Evolutionary conservation across 2,113 vertebrate genomes (phyloP).

Genomic region (Alectura lathami): DNA sequence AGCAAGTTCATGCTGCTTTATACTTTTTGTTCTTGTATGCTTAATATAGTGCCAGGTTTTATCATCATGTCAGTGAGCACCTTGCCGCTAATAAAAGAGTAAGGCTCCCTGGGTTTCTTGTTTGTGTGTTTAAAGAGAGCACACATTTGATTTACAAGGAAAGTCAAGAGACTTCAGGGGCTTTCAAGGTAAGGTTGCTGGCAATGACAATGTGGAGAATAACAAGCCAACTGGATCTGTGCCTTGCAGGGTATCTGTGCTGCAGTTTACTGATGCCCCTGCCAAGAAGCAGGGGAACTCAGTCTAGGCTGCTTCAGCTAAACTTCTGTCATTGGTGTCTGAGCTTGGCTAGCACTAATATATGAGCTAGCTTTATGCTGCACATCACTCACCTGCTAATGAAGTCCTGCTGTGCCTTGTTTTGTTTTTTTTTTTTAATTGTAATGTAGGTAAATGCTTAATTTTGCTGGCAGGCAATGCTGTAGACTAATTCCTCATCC

Average conservation of each 20-base stretch:
- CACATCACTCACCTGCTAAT: neutral
- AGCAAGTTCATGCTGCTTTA: neutral
- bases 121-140: neutral
- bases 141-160: neutral
- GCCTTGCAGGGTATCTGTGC: neutral
- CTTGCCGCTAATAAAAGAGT: neutral
- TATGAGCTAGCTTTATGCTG: neutral
- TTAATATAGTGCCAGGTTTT: neutral
- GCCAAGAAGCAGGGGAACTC: neutral
- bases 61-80: neutral
- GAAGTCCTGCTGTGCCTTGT: neutral
- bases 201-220: neutral
- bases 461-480: neutral
- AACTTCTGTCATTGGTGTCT: neutral
- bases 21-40: neutral
- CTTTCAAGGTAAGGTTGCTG: neutral
- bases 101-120: neutral
- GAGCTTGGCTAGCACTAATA: neutral
- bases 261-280: neutral
- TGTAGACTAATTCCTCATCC: neutral
- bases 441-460: neutral
- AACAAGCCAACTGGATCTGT: neutral
- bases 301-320: neutral
- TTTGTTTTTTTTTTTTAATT: neutral
- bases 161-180: neutral